Conservation (phyloP, 2,113 vertebrate genomes). For the Aix galericulata region DNA sequence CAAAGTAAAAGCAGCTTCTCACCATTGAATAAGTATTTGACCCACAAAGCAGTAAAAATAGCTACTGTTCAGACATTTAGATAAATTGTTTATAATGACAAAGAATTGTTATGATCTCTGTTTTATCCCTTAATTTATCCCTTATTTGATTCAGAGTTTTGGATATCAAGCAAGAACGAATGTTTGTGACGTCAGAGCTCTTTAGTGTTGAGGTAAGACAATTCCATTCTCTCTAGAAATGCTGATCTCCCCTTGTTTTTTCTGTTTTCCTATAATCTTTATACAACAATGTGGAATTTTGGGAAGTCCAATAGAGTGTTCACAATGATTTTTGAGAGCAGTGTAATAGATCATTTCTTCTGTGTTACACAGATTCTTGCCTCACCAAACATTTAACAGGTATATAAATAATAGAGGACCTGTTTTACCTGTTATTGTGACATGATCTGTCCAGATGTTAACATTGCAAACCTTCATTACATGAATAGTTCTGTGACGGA, state of each 20-base stretch:
- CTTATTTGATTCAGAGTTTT: constrained; percentile 78
- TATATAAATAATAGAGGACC: background rate
- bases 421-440: constrained; percentile 14
- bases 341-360: background rate
- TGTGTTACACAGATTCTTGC: background rate
- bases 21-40: background rate
- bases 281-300: background rate
- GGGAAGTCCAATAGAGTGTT: background rate
- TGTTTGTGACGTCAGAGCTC: constrained; percentile 80
- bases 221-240: background rate
- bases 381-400: background rate
- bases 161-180: constrained; percentile 84
- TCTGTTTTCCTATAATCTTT: background rate
- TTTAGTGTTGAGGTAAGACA: constrained; percentile 84
- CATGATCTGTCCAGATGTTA: background rate
- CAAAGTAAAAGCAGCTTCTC: background rate
- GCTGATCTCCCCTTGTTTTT: background rate
- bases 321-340: background rate
- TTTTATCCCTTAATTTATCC: constrained; percentile 8
- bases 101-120: background rate
- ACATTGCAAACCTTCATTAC: background rate
- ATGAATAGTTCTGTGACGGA: background rate
- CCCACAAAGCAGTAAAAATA: background rate
- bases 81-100: background rate
- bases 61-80: background rate